Conservation (phyloP, 2,113 vertebrate genomes). For the Paedocypris sp. region DNA sequence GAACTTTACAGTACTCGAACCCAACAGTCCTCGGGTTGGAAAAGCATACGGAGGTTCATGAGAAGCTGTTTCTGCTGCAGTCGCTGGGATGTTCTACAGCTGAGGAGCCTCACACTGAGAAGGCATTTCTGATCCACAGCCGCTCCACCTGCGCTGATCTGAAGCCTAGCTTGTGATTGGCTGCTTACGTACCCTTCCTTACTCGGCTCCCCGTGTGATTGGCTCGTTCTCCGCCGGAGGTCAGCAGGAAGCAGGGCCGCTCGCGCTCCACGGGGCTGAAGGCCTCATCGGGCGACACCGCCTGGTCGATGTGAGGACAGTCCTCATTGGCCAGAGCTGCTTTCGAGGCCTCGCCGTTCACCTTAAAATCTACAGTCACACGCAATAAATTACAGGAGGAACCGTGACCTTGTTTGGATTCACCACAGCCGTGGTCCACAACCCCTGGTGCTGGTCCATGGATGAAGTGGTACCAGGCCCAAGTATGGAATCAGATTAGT, state of each 20-base stretch:
- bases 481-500: too few species aligned
- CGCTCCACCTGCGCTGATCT: conserved; percentile 10
- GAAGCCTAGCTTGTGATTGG: conserved; percentile 50
- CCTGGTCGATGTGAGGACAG: conserved; percentile 98
- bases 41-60: too few species aligned
- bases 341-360: conserved; percentile 93
- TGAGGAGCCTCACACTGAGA: conserved; percentile 3
- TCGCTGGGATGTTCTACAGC: background rate
- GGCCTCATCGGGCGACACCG: conserved; percentile 92
- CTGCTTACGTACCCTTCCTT: conserved; percentile 96
- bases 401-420: too few species aligned
- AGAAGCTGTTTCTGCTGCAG: background rate
- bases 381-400: conserved; percentile 54
- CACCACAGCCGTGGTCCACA: too few species aligned
- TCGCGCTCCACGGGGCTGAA: conserved; percentile 90
- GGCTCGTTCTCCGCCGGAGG: conserved; percentile 83
- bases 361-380: conserved; percentile 91
- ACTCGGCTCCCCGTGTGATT: conserved; percentile 92
- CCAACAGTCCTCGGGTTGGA: too few species aligned
- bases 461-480: too few species aligned
- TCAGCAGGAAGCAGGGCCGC: conserved; percentile 97
- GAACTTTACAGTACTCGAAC: too few species aligned
- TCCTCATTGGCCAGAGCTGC: conserved; percentile 97
- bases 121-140: conserved; percentile 8
- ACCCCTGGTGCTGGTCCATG: too few species aligned